Percentiles rank a stretch among this genome's conserved stretches.
phyloP scores from a whole-genome alignment of 2,113 vertebrate species.

The Pseudopipra pipra region DNA sequence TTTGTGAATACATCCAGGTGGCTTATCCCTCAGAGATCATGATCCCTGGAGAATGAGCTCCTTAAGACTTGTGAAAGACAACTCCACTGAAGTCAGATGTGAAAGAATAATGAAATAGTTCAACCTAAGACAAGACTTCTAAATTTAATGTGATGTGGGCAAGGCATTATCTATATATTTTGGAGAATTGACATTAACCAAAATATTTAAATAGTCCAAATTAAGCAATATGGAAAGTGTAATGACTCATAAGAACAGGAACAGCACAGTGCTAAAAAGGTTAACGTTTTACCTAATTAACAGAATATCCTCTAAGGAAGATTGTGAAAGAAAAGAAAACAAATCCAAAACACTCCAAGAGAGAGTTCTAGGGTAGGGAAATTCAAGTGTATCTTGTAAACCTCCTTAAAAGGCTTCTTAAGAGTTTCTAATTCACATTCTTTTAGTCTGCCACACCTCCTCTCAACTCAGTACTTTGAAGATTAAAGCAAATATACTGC shows the following conservation, averaged over 20 bases:
- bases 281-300: not conserved
- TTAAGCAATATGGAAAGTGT: not conserved
- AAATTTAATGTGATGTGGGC: not conserved
- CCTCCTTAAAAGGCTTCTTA: not conserved
- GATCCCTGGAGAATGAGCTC: not conserved
- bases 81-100: not conserved
- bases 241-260: not conserved
- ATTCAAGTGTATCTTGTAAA: not conserved
- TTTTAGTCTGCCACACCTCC: not conserved
- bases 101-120: not conserved
- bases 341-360: not conserved
- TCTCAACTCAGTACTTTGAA: not conserved
- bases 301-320: not conserved
- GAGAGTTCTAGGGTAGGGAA: not conserved
- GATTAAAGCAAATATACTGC: not conserved
- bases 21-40: not conserved
- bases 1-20: not conserved
- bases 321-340: not conserved
- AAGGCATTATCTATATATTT: not conserved
- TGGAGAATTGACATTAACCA: not conserved
- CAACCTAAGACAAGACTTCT: not conserved
- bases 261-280: not conserved
- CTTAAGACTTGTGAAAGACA: not conserved
- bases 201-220: not conserved
- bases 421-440: conserved; percentile 3